Base-by-base conservation (phyloP, 2,888 invertebrate species). In the Dastarcus helophoroides region DNA sequence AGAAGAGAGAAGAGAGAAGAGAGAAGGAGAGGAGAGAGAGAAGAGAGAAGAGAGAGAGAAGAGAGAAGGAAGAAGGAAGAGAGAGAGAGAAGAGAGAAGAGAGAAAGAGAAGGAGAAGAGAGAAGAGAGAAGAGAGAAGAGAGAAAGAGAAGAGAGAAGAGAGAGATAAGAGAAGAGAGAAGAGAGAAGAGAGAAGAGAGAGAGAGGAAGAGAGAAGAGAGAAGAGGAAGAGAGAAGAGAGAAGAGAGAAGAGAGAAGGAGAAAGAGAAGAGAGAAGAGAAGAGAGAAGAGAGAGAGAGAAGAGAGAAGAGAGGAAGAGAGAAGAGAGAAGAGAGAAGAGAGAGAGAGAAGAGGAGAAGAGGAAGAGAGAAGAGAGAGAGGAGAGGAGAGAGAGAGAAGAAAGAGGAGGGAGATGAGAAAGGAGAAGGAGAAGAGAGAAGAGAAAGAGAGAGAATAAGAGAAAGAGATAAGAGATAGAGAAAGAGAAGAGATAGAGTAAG, bases 71-170 rank as follows among this genome's bases (percentile, higher is more conserved):
- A 10, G 10, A 9, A 23, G 24, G 10, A 10, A 9, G 10, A 23
- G 24, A 23, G 24, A 9, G 10, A 23, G 24, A 23, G 24, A 9
- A 9, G 10, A 10, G 10, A 10, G 10, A 9, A 23, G 24, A 23
- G 24, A 9, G 10, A 23, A 10, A 23, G 24, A 9, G 10, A 23
- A 10, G 10, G 24, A 9, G 10, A 23, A 10, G 10, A 10, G 10
- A 9, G 10, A 10, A 23, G 24, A 9, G 10, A 23, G 24, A 23
- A 10, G 10, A 9, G 10, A 10, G 10, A 10, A 9, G 10, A 23
- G 24, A 23, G 24, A 9, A 9, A 23, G 24, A 23, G 24, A 9
- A 9, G n/a, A n/a, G n/a, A n/a, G n/a, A n/a, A n/a, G n/a, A n/a
- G n/a, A n/a, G n/a, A n/a, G n/a, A n/a, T n/a, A n/a, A n/a, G n/a